phyloP scores from a whole-genome alignment of 2,888 invertebrate species.

The Drosophila mimica region DNA sequence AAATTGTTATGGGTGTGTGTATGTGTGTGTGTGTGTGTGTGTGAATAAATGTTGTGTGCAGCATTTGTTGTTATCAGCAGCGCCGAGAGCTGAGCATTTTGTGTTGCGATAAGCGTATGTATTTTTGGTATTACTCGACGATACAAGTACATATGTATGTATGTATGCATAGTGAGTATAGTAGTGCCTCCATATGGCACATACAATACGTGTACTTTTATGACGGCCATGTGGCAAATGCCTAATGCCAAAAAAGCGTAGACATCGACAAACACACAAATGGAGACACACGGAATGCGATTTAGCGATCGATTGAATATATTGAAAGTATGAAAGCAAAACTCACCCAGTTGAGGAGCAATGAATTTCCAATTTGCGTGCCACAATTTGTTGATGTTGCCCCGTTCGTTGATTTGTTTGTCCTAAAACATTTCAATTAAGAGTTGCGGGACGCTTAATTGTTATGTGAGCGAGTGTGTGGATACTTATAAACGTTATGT shows the following conservation, averaged over 20 bases:
- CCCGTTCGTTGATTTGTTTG: conserved; percentile 56
- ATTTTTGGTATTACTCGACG: conserved; percentile 69
- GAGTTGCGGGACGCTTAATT: conserved; percentile 63
- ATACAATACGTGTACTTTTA: conserved; percentile 55
- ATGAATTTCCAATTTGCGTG: conserved; percentile 51
- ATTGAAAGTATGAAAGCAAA: conserved; percentile 15
- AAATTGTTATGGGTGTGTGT: conserved; percentile 11
- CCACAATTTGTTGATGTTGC: conserved; percentile 29
- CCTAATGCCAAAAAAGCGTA: conserved; percentile 40
- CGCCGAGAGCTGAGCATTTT: conserved; percentile 37
- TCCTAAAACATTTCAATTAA: conserved; percentile 74
- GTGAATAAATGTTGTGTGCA: conserved; percentile 25
- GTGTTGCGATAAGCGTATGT: conserved; percentile 68
- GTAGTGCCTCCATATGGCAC: conserved; percentile 41
- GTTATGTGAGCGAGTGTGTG: conserved; percentile 49
- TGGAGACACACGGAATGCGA: neutral
- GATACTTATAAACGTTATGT: conserved; percentile 30
- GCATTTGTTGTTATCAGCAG: conserved; percentile 59
- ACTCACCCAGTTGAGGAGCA: conserved; percentile 56
- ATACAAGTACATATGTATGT: conserved; percentile 39
- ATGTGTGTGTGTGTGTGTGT: conserved; percentile 17
- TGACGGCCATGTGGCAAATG: conserved; percentile 71
- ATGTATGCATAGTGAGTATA: conserved; percentile 24
- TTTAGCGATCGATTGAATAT: conserved; percentile 1
- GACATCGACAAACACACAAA: neutral